phyloP scores from a whole-genome alignment of 2,888 invertebrate species.

The Trachelus tabidus region DNA sequence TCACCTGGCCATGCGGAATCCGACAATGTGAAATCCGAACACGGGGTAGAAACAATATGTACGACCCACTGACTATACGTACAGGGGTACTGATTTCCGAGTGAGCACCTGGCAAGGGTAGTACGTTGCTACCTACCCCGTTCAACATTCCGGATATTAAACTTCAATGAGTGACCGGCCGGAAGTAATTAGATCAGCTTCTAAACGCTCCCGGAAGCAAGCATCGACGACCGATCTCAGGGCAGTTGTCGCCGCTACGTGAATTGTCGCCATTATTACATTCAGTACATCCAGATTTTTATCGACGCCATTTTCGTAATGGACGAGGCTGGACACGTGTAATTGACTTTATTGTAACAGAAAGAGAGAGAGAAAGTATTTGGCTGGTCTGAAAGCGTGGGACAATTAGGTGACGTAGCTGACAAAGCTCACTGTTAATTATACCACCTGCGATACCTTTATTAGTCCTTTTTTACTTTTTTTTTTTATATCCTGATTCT shows the following conservation, averaged over 20 bases:
- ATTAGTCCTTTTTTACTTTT: background rate
- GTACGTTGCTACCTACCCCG: background rate
- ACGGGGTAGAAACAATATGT: constrained; percentile 35
- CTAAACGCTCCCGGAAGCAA: constrained; percentile 38
- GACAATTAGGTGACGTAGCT: background rate
- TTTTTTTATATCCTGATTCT: constrained; percentile 1
- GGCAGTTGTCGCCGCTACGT: background rate
- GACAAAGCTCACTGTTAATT: background rate
- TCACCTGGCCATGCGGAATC: constrained; percentile 46
- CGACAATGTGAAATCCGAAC: constrained; percentile 39
- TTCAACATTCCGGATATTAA: constrained; percentile 48
- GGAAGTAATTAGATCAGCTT: constrained; percentile 57
- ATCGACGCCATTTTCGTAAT: background rate
- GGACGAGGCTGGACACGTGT: background rate
- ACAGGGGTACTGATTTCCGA: constrained; percentile 34
- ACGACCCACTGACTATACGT: background rate
- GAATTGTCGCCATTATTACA: background rate
- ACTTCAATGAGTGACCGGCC: constrained; percentile 46
- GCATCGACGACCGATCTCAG: constrained; percentile 6
- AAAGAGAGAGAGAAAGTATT: background rate
- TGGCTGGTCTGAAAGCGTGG: background rate
- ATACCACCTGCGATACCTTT: background rate
- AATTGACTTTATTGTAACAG: background rate
- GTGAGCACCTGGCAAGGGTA: constrained; percentile 38
- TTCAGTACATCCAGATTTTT: background rate